Evolutionary conservation across 2,797 vertebrate genomes (phyloP), one percentile per base, ranked within the genome.

Genomic region (Luscinia megarhynchos): DNA sequence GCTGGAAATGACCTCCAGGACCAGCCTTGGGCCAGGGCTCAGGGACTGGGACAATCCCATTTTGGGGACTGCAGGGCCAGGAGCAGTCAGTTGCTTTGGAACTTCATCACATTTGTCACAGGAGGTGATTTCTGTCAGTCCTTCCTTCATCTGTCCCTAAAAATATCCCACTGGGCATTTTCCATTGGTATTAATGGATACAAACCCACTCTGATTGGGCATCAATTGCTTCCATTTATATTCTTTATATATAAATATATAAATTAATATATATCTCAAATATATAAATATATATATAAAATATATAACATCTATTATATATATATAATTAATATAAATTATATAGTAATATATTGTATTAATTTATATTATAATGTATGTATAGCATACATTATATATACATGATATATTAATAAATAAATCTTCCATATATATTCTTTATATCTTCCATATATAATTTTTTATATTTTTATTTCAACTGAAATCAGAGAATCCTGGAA

Each of bases 31-130:
- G 41, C 12, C n/a, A 0, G 4, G 12, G 82, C 40, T 57, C 30
- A 1, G 0, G 0, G 2, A 1, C 19, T 20, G 61, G 58, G 41
- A 50, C 3, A 0, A 14, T 2, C 59, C 1, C 1, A 0, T 3
- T 29, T 24, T 14, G 38, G 76, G 0, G 50, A 24, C 24, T 36
- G 57, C 29, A 21, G 54, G 41, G 29, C n/a, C 8, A 38, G 38
- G 43, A 48, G 46, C 29, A 4, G 4, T 11, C 69, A 5, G 4
- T 5, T 2, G 1, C 24, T 38, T 54, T 29, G 67, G 43, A 54
- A 7, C 15, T 36, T 17, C 58, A 15, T 41, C 77, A 78, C 1
- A 34, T 14, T 46, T 12, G 1, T 36, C 80, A 23, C 45, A 21
- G 53, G 45, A 83, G 32, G 2, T 55, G 9, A 8, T 34, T 85